Evolutionary conservation across 2,113 vertebrate species (phyloP), one percentile per base, ranked within the genome.

Genomic region (Acanthochromis polyacanthus): DNA sequence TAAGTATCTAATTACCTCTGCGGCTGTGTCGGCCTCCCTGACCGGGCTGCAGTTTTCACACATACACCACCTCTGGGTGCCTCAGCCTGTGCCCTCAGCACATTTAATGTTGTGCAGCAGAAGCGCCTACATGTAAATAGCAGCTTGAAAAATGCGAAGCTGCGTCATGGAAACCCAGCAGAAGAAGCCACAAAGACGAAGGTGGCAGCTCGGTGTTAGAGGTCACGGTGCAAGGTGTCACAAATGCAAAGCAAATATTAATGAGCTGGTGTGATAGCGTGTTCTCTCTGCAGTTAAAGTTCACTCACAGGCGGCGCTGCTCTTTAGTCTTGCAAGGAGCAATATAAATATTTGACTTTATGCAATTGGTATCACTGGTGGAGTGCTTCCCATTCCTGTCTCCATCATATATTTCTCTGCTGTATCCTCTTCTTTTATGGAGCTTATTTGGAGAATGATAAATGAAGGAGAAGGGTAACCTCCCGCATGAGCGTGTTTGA

Each of bases 1-100:
- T 68, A 72, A 88, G 87, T 80, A 80, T 92, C 81, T 91, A 90
- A 92, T 90, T 90, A 90, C 89, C 75, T 83, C 75, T 74, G 85
- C 64, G 87, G 85, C 77, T 4, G 40, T 82, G 82, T 89, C 83
- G 22, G 53, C 63, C 77, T 83, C 88, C 75, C 81, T 59, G 59
- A 80, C 82, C 64, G 60, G 45, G 48, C 78, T 78, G 75, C 69
- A 36, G 22, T 59, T 77, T 84, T 72, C 75, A 87, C 82, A 87
- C 80, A 63, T 28, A 64, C 74, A 78, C 63, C 66, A 36, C 74
- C 69, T 25, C 40, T 2, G 79, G 4, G 65, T 78, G 56, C 79
- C 38, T 20, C 61, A 74, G 71, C 51, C 20, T 25, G 59, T 10
- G 45, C 32, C 57, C 43, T 0, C 20, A 30, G 43, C 67, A 70